phyloP scores from a whole-genome alignment of 2,797 vertebrate genomes.

The Pseudomugil tenellus region DNA sequence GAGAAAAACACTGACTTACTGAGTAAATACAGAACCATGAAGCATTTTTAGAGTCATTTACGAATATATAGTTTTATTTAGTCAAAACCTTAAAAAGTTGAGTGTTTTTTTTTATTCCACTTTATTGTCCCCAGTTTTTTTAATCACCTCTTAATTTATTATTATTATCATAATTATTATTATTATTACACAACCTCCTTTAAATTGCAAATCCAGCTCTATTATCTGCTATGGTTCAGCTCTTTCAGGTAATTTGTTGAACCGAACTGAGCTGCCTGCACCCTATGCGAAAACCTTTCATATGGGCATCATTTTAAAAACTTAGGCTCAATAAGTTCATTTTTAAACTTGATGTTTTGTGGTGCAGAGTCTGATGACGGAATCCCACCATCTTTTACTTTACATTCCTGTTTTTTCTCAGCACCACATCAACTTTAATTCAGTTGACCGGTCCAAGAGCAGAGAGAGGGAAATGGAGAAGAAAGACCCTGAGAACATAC shows the following conservation, averaged over 20 bases:
- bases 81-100: too few species aligned
- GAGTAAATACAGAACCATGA: not conserved
- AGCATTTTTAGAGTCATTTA: not conserved
- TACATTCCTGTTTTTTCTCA: conserved; percentile 73
- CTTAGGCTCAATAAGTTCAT: not conserved
- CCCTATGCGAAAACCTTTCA: too few species aligned
- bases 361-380: too few species aligned
- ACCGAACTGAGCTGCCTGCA: too few species aligned
- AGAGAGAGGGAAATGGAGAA: conserved; percentile 97
- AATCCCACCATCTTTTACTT: not conserved
- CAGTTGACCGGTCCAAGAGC: conserved; percentile 94
- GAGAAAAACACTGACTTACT: not conserved
- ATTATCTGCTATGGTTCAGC: too few species aligned
- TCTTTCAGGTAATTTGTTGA: not conserved
- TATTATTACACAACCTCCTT: not conserved
- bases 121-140: not conserved
- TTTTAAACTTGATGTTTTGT: not conserved
- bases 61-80: too few species aligned
- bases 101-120: too few species aligned
- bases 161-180: too few species aligned
- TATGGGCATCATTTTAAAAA: too few species aligned
- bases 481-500: conserved; percentile 93
- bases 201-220: too few species aligned
- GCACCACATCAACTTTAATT: conserved; percentile 95
- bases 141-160: not conserved